These are phyloP conservation scores for Bombyx mandarina DNA, from an alignment of 1,140 invertebrate species.

Conservation along the genomic window DNA sequence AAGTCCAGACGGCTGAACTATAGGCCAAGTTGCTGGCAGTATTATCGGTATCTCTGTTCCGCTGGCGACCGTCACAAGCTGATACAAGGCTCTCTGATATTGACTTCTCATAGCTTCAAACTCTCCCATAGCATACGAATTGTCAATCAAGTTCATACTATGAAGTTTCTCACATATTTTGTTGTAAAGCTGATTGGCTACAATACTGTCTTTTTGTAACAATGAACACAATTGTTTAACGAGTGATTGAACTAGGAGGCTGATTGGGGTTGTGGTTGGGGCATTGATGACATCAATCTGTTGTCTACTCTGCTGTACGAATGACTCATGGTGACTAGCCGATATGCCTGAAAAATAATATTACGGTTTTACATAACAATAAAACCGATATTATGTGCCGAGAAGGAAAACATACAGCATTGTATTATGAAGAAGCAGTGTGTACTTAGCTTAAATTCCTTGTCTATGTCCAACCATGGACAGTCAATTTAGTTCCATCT, in stretches of 20 bases:
- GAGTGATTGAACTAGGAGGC: constrained; percentile 75
- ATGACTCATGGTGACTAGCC: constrained; percentile 41
- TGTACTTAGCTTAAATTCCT: too few relatives aligned
- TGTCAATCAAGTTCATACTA: constrained; percentile 77
- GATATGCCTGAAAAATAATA: constrained; percentile 40
- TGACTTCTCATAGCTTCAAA: constrained; percentile 76
- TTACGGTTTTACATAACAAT: too few relatives aligned
- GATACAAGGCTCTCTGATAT: constrained; percentile 75
- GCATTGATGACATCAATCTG: constrained; percentile 51
- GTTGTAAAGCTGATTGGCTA: constrained; percentile 73
- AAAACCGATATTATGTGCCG: too few relatives aligned
- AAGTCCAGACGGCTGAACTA: constrained; percentile 43
- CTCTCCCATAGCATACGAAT: constrained; percentile 76
- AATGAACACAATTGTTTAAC: constrained; percentile 75
- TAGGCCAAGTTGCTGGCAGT: constrained; percentile 61
- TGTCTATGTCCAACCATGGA: too few relatives aligned
- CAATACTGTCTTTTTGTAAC: constrained; percentile 71
- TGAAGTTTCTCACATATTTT: constrained; percentile 76
- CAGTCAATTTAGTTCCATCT: too few relatives aligned
- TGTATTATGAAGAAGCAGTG: too few relatives aligned
- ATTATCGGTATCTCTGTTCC: constrained; percentile 65
- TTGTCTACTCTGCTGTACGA: constrained; percentile 42
- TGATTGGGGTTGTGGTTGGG: constrained; percentile 67
- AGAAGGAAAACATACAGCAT: too few relatives aligned
- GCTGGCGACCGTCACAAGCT: constrained; percentile 72